A percentile compares a stretch with the other conserved stretches of the same genome.
Conservation (phyloP, 2,113 vertebrate species). For the Chaetodon auriga region DNA sequence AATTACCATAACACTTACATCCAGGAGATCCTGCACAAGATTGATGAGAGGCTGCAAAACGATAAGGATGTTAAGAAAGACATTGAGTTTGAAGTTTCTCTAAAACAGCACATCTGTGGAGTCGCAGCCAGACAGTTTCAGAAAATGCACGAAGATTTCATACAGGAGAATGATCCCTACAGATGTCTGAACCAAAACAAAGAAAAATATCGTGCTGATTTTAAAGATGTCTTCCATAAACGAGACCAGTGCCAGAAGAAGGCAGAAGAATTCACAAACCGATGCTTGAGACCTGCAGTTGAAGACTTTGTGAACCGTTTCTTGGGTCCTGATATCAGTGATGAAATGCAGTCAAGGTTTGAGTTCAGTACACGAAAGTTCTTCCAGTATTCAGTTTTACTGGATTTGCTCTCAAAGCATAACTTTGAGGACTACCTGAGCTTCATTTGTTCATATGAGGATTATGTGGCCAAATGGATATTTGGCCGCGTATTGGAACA, state of each 20-base stretch:
- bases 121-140: constrained; percentile 55
- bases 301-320: constrained; percentile 45
- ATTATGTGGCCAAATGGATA: constrained; percentile 62
- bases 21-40: constrained; percentile 63
- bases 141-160: constrained; percentile 67
- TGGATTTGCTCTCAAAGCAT: constrained; percentile 41
- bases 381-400: constrained; percentile 66
- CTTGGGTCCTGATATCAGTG: constrained; percentile 69
- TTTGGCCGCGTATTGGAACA: neutral
- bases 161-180: constrained; percentile 62
- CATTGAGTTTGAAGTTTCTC: constrained; percentile 44
- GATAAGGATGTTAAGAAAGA: accelerated
- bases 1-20: constrained; percentile 73
- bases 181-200: constrained; percentile 53
- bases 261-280: constrained; percentile 69
- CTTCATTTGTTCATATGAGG: constrained; percentile 41
- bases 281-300: constrained; percentile 68
- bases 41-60: constrained; percentile 28
- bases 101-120: constrained; percentile 79
- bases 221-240: constrained; percentile 72
- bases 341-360: constrained; percentile 46
- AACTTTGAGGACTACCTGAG: neutral
- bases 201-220: constrained; percentile 36
- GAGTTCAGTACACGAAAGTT: constrained; percentile 58
- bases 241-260: constrained; percentile 78